phyloP scores from a whole-genome alignment of 2,888 invertebrate genomes.

The Pyrochroa serraticornis region DNA sequence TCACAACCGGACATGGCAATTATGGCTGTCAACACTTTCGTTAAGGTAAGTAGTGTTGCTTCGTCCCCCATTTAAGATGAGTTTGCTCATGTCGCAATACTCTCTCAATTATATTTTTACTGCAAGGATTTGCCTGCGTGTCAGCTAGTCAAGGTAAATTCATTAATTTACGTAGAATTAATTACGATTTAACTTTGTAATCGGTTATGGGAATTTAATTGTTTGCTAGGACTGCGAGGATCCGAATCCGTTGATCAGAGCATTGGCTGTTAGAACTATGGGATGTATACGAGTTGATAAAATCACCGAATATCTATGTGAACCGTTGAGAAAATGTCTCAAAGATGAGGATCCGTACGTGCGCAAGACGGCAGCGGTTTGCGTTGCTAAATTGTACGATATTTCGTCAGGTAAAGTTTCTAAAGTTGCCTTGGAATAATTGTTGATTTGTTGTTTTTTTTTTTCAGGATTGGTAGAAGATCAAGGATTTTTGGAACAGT shows the following conservation, averaged over 20 bases:
- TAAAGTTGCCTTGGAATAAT: neutral
- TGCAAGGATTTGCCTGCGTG: constrained; percentile 70
- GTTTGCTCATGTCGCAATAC: constrained; percentile 37
- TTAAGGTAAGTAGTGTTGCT: constrained; percentile 77
- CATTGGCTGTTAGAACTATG: constrained; percentile 98
- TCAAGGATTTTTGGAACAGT: constrained; percentile 95
- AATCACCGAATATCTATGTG: constrained; percentile 99
- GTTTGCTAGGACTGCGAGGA: constrained; percentile 93
- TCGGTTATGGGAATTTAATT: constrained; percentile 10
- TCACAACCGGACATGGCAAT: constrained; percentile 99
- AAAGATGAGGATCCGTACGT: constrained; percentile 98
- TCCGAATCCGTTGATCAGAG: constrained; percentile 97
- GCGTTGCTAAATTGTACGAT: constrained; percentile 98
- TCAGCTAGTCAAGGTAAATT: constrained; percentile 69
- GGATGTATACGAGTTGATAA: constrained; percentile 99
- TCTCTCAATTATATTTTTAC: constrained; percentile 37
- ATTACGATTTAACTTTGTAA: constrained; percentile 7
- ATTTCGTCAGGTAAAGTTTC: constrained; percentile 71
- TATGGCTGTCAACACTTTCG: constrained; percentile 99
- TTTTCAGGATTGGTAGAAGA: constrained; percentile 63
- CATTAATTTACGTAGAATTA: constrained; percentile 16
- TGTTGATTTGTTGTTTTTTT: neutral
- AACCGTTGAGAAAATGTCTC: constrained; percentile 92
- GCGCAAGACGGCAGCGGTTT: constrained; percentile 98
- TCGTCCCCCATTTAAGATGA: constrained; percentile 8